A percentile compares a stretch with the other conserved stretches of the same genome.
phyloP scores from a whole-genome alignment of 2,113 vertebrate species.

The Rhinopomastus cyanomelas region DNA sequence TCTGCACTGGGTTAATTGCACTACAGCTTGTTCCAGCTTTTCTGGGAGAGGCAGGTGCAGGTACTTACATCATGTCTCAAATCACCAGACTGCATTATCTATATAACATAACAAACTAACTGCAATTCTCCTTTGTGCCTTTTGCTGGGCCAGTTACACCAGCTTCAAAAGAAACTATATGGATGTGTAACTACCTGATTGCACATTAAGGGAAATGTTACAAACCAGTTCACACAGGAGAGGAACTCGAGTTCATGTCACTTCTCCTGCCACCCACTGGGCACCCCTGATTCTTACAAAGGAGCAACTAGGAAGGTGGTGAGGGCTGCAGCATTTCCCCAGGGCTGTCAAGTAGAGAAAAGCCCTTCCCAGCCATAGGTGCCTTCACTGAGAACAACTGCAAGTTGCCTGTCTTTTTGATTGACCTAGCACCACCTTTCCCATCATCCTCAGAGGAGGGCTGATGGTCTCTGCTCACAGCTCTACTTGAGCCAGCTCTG shows the following conservation, averaged over 20 bases:
- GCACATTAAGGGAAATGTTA: not conserved
- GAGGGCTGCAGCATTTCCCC: too few relatives aligned
- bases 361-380: not conserved
- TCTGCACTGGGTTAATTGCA: not conserved
- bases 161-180: not conserved
- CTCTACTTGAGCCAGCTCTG: fast-evolving
- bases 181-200: not conserved
- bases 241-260: not conserved
- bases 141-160: not conserved
- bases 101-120: not conserved
- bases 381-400: not conserved
- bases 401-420: not conserved
- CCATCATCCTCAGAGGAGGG: not conserved
- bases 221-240: not conserved
- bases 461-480: not conserved
- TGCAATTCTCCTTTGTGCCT: not conserved
- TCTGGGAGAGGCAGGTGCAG: not conserved
- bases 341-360: not conserved
- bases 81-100: not conserved
- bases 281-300: not conserved
- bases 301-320: not conserved
- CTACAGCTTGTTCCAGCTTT: not conserved
- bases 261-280: fast-evolving
- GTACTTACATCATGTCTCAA: not conserved
- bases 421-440: not conserved